Conservation (phyloP, 2,797 vertebrate genomes). For the Cyprinodon diabolis region DNA sequence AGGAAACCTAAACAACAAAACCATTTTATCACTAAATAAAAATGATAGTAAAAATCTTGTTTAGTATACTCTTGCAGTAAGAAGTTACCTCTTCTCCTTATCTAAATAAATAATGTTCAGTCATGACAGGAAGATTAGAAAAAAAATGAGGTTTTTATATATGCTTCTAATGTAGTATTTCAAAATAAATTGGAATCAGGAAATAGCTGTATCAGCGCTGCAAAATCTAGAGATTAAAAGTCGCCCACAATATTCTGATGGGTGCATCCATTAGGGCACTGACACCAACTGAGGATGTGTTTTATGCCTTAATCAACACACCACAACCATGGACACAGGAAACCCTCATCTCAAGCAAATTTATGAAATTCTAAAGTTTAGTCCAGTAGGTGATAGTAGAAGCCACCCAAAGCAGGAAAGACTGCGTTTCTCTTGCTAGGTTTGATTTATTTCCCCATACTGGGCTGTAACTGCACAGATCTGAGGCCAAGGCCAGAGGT, state of each 20-base stretch:
- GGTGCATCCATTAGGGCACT: not conserved
- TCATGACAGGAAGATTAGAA: not conserved
- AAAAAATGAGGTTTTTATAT: not conserved
- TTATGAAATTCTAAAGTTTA: slow-evolving; percentile 38
- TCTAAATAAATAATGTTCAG: not conserved
- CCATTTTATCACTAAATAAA: not conserved
- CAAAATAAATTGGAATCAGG: not conserved
- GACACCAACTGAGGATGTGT: not conserved
- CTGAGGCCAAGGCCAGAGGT: slow-evolving; percentile 70
- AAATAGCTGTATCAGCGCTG: not conserved
- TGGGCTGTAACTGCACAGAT: slow-evolving; percentile 70
- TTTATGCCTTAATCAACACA: slow-evolving; percentile 4
- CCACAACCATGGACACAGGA: not conserved
- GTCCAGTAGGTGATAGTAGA: slow-evolving; percentile 49
- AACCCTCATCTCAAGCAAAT: slow-evolving; percentile 31
- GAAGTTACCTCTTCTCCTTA: not conserved
- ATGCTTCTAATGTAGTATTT: not conserved
- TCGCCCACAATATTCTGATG: not conserved
- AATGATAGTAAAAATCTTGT: not conserved
- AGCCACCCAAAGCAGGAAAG: slow-evolving; percentile 42
- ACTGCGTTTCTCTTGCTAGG: slow-evolving; percentile 56
- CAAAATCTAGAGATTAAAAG: not conserved
- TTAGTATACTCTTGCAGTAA: not conserved
- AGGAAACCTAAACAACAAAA: not conserved
- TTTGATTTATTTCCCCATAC: slow-evolving; percentile 73